Evolutionary conservation across 2,113 vertebrate species (phyloP).

Genomic region (Clarias batrachus): DNA sequence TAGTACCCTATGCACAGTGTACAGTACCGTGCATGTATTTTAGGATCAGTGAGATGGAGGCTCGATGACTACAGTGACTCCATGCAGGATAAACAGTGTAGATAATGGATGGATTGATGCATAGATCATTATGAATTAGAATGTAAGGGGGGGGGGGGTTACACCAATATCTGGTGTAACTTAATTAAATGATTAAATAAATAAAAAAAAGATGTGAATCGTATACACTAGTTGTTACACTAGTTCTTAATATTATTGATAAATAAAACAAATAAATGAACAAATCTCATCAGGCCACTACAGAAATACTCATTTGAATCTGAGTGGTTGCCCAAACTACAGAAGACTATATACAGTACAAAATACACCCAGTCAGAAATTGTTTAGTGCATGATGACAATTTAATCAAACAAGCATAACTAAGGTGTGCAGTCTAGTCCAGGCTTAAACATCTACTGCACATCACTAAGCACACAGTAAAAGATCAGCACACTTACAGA

Average conservation of each 20-base stretch:
- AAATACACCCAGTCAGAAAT: background rate
- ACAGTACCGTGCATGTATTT: too few species aligned
- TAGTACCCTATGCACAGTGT: too few species aligned
- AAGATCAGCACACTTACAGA: conserved; percentile 65
- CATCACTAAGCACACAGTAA: background rate
- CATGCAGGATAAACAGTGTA: too few species aligned
- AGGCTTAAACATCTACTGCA: background rate
- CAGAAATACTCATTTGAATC: background rate
- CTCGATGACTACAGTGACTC: too few species aligned
- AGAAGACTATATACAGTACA: background rate
- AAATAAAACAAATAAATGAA: background rate
- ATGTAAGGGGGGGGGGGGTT: too few species aligned
- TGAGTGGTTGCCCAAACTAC: background rate
- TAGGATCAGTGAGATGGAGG: too few species aligned
- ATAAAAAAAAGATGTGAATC: too few species aligned
- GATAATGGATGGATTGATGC: too few species aligned
- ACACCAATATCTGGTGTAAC: too few species aligned
- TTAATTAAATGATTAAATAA: too few species aligned
- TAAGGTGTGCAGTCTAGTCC: background rate
- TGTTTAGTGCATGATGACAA: background rate
- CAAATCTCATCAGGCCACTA: background rate
- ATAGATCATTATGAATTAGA: too few species aligned
- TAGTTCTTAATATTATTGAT: background rate
- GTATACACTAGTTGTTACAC: too few species aligned
- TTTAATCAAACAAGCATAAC: background rate